Conservation (phyloP, 2,888 invertebrate genomes). For the Ectemnius continuus region DNA sequence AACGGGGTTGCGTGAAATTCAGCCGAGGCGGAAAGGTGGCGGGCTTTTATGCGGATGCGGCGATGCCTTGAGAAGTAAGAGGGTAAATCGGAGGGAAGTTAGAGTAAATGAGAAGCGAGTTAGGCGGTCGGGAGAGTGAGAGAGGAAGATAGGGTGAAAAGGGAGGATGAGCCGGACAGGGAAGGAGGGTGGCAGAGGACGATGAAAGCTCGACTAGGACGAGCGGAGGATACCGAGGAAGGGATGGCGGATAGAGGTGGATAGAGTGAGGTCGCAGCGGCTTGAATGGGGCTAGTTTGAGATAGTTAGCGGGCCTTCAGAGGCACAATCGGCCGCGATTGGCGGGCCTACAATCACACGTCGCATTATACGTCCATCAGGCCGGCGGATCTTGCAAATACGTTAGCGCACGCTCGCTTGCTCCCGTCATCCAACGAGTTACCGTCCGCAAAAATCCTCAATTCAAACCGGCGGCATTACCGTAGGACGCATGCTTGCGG, state of each 20-base stretch:
- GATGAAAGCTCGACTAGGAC: slow-evolving; percentile 54
- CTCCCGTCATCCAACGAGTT: slow-evolving; percentile 62
- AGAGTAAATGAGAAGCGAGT: slow-evolving; percentile 34
- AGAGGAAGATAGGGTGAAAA: slow-evolving; percentile 11
- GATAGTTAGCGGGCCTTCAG: slow-evolving; percentile 77
- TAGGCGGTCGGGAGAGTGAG: slow-evolving; percentile 11
- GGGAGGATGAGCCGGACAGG: neutral
- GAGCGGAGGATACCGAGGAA: slow-evolving; percentile 53
- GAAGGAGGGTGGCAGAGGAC: slow-evolving; percentile 15
- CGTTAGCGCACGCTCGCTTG: slow-evolving; percentile 54
- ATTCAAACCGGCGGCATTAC: slow-evolving; percentile 49
- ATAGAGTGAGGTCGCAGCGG: slow-evolving; percentile 69
- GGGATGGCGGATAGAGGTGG: slow-evolving; percentile 48
- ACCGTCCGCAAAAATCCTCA: slow-evolving; percentile 63
- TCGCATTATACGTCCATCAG: slow-evolving; percentile 75
- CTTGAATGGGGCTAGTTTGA: slow-evolving; percentile 77
- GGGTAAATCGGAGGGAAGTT: slow-evolving; percentile 36
- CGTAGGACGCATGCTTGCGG: slow-evolving; percentile 39
- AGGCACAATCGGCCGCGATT: slow-evolving; percentile 76
- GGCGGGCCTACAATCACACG: slow-evolving; percentile 76
- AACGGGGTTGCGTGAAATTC: slow-evolving; percentile 35
- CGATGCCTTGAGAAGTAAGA: slow-evolving; percentile 14
- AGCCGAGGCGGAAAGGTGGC: slow-evolving; percentile 36
- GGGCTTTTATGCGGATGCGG: slow-evolving; percentile 12
- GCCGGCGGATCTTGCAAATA: slow-evolving; percentile 71